Conservation (phyloP, 1,140 invertebrate species). For the Drosophila pruinosa region DNA sequence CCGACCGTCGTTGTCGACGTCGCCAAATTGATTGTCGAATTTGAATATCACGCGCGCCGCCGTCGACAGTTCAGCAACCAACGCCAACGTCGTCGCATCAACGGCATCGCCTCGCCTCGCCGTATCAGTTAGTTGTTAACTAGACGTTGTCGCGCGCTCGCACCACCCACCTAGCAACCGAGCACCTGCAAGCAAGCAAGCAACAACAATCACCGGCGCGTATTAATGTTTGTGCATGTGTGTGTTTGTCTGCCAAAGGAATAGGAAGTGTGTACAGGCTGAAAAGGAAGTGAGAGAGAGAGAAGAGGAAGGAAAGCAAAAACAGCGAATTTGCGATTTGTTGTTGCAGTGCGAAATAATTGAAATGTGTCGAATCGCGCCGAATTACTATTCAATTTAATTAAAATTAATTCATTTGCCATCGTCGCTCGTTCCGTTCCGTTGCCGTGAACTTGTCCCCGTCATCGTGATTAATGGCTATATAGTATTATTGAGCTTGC, state of each 20-base stretch:
- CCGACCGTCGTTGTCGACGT: constrained; percentile 15
- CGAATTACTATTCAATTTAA: constrained; percentile 64
- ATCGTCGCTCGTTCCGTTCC: constrained; percentile 32
- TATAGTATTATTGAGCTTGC: constrained; percentile 10
- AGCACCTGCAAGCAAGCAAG: constrained; percentile 14
- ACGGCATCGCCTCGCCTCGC: background rate
- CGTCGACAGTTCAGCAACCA: constrained; percentile 41
- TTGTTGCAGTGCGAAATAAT: constrained; percentile 38
- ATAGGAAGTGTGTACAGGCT: background rate
- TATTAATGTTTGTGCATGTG: background rate
- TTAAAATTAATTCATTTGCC: constrained; percentile 39
- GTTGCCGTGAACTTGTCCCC: constrained; percentile 40
- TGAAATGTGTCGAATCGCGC: constrained; percentile 32
- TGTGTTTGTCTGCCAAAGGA: background rate
- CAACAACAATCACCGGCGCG: constrained; percentile 5
- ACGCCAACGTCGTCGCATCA: constrained; percentile 44
- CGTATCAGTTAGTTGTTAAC: constrained; percentile 79
- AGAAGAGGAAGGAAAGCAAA: constrained; percentile 24
- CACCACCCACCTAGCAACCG: background rate
- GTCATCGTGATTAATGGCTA: constrained; percentile 28
- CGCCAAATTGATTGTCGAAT: constrained; percentile 74
- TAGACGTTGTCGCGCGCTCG: constrained; percentile 55
- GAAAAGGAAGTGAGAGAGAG: background rate
- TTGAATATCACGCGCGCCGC: constrained; percentile 63
- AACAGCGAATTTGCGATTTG: constrained; percentile 29